These are phyloP conservation scores for Polypedilum pembai DNA, from an alignment of 1,140 invertebrate species.

Conservation along the genomic window DNA sequence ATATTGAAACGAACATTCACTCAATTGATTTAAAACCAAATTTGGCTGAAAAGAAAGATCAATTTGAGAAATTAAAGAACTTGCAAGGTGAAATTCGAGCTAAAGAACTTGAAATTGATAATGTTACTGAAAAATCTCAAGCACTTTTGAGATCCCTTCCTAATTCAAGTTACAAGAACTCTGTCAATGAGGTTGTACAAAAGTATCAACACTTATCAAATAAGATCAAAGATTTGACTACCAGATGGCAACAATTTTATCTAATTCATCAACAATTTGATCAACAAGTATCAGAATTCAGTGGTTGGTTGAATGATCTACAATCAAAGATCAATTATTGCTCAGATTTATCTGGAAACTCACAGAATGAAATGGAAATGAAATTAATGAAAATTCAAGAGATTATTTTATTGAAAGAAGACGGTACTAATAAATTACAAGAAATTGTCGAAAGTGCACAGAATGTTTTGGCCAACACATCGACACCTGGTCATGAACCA, in stretches of 20 bases:
- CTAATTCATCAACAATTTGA: conserved; percentile 83
- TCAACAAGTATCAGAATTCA: conserved; percentile 67
- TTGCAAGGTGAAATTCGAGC: conserved; percentile 82
- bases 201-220: conserved; percentile 85
- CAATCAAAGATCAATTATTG: conserved; percentile 77
- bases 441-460: conserved; percentile 81
- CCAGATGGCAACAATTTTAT: conserved; percentile 88
- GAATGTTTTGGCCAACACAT: conserved; percentile 86
- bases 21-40: conserved; percentile 81
- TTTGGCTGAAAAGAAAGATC: conserved; percentile 72
- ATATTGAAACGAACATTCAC: conserved; percentile 80
- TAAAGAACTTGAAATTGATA: conserved; percentile 88
- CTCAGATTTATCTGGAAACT: conserved; percentile 68
- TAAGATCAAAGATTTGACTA: conserved; percentile 84
- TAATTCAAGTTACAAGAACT: conserved; percentile 50
- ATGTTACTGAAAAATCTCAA: conserved; percentile 83
- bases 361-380: conserved; percentile 75
- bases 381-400: conserved; percentile 81
- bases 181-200: conserved; percentile 76
- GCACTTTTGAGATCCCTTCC: conserved; percentile 62
- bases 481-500: conserved; percentile 73
- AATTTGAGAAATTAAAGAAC: conserved; percentile 67
- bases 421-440: conserved; percentile 81
- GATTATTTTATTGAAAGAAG: conserved; percentile 78
- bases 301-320: conserved; percentile 76